Percentiles rank a stretch among this genome's conserved stretches.
Evolutionary conservation across 2,797 vertebrate species (phyloP).

Genomic region (Enteromius trimaculatus): DNA sequence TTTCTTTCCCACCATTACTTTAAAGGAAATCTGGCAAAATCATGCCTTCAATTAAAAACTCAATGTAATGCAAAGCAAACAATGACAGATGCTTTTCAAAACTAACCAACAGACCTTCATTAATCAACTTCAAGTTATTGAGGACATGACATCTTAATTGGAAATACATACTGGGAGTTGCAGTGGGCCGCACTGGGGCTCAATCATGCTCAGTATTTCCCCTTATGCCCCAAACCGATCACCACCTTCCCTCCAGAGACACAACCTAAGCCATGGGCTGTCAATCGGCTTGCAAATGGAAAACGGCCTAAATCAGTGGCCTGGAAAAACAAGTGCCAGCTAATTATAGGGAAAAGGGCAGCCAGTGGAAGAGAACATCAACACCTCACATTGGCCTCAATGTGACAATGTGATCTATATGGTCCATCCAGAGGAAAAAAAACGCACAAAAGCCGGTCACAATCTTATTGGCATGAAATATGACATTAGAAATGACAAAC

Average conservation of each 20-base stretch:
- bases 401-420: constrained; percentile 56
- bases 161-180: neutral
- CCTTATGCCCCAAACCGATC: constrained; percentile 11
- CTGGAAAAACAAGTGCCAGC: constrained; percentile 60
- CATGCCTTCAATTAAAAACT: neutral
- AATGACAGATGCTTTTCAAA: neutral
- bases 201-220: neutral
- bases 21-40: neutral
- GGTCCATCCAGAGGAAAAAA: neutral
- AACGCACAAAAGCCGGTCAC: neutral
- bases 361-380: constrained; percentile 38
- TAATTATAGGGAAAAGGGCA: constrained; percentile 49
- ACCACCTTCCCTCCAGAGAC: constrained; percentile 7
- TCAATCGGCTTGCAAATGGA: constrained; percentile 53
- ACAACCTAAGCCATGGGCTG: constrained; percentile 42
- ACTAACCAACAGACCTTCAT: neutral
- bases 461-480: constrained; percentile 1
- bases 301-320: constrained; percentile 63
- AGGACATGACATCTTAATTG: constrained; percentile 8
- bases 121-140: constrained; percentile 3
- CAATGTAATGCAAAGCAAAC: neutral
- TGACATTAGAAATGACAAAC: neutral
- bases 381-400: constrained; percentile 44
- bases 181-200: neutral
- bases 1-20: neutral